Evolutionary conservation across 2,113 vertebrate species (phyloP), one percentile per base, ranked within the genome.

Genomic region (Empidonax traillii): DNA sequence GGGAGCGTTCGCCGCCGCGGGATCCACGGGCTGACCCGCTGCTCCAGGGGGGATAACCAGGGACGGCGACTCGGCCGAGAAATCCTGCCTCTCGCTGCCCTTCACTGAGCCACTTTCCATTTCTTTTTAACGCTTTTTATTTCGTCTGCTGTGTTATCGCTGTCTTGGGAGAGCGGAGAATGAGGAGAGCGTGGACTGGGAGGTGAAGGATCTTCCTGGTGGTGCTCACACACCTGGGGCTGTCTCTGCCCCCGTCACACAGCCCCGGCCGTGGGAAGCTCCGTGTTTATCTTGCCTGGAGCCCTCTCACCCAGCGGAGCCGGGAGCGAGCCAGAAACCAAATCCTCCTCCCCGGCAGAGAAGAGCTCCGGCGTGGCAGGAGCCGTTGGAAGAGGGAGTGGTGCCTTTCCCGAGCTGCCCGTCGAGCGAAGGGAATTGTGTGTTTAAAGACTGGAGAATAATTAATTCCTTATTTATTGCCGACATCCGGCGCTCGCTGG

Each of bases 381-480:
- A 95, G 65, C 75, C 9, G 0, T 3, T 8, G 3, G 73, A 63
- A 71, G 41, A 85, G 47, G 67, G 80, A 76, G 56, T 43, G 3
- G 53, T 6, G 9, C 1, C 3, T 52, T 66, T 22, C 73, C 41
- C 44, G 1, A 15, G 84, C 95, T 15, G 73, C 8, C 3, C 59
- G 0, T 4, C 13, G 51, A 75, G 68, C 14, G 3, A 61, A 87
- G 65, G 22, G 1, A 33, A 12, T n/a, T 0, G 30, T 16, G 56
- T 58, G 0, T 66, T 89, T 91, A 62, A 58, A 76, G 94, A 65
- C 88, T 22, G 33, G 87, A 63, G 69, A 84, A 87, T 82, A 61
- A 86, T 53, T 84, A 62, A 87, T 90, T 96, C 49, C 58, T 27
- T 59, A 12, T 81, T 94, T 92, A 56, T 66, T 87, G 78, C 63